phyloP scores from a whole-genome alignment of 2,113 vertebrate species.

The Odontesthes bonariensis region DNA sequence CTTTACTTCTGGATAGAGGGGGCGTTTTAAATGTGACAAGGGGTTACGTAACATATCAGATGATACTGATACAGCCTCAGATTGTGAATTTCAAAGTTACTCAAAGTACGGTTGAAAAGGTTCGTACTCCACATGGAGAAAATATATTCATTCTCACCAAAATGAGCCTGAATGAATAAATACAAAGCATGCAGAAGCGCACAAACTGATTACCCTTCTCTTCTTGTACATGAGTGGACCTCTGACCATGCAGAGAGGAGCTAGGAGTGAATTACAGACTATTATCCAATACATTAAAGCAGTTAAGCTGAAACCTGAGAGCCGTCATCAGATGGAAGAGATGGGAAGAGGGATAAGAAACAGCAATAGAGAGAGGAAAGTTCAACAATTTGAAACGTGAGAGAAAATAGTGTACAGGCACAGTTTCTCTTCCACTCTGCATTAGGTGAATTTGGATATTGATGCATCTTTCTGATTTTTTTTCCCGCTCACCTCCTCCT shows the following conservation, averaged over 20 bases:
- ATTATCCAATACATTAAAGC: slow-evolving; percentile 69
- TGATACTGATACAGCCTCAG: slow-evolving; percentile 17
- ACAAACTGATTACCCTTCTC: slow-evolving; percentile 43
- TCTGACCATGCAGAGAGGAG: slow-evolving; percentile 61
- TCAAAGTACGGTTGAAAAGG: not conserved
- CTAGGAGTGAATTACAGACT: slow-evolving; percentile 74
- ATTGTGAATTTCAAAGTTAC: not conserved
- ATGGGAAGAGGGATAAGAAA: slow-evolving; percentile 26
- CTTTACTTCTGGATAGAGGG: slow-evolving; percentile 39
- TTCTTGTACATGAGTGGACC: slow-evolving; percentile 61
- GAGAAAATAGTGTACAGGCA: not conserved
- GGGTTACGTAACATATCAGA: slow-evolving; percentile 22
- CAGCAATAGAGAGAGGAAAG: slow-evolving; percentile 31
- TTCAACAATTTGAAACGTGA: slow-evolving; percentile 33
- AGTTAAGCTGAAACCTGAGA: slow-evolving; percentile 70
- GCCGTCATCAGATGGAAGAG: slow-evolving; percentile 36
- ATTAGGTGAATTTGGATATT: slow-evolving; percentile 16
- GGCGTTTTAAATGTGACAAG: slow-evolving; percentile 25
- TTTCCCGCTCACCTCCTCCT: not conserved
- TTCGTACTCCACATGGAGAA: not conserved
- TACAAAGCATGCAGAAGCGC: not conserved
- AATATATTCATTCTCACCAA: not conserved
- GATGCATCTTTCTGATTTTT: slow-evolving; percentile 1
- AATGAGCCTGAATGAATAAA: not conserved
- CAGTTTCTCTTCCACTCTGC: slow-evolving; percentile 40